phyloP scores from a whole-genome alignment of 2,888 invertebrate species.

The Hartigia nigra region DNA sequence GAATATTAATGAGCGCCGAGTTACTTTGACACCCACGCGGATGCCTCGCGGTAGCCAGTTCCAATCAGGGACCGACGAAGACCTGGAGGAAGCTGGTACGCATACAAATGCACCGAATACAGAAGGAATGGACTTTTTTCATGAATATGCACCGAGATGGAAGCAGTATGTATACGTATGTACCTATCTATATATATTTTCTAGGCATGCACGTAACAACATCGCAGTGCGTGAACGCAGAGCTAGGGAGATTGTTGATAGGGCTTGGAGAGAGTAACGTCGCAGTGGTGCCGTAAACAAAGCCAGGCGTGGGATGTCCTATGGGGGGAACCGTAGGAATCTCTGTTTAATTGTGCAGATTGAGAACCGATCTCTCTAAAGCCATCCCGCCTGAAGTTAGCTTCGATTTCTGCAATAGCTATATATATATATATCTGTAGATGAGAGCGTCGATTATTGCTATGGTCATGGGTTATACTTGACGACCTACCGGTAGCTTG shows the following conservation, averaged over 20 bases:
- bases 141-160: neutral
- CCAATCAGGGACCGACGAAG: neutral
- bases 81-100: neutral
- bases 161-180: neutral
- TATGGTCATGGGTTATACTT: neutral
- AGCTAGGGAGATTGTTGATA: conserved; percentile 43
- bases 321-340: conserved; percentile 25
- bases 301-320: conserved; percentile 54
- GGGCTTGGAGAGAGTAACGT: conserved; percentile 47
- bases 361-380: conserved; percentile 36
- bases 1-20: conserved; percentile 8
- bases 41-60: conserved; percentile 1
- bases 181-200: neutral
- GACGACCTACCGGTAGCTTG: neutral
- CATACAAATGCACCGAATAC: neutral
- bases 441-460: neutral
- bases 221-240: neutral
- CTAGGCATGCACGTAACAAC: neutral
- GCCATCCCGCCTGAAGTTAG: conserved; percentile 29
- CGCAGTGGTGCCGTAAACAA: conserved; percentile 52
- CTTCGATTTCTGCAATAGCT: conserved; percentile 43
- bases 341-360: conserved; percentile 50
- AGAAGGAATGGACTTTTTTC: neutral
- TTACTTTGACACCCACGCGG: conserved; percentile 8
- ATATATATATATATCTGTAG: neutral